Evolutionary conservation across 2,888 invertebrate species (phyloP).

Genomic region (Rhingia rostrata): DNA sequence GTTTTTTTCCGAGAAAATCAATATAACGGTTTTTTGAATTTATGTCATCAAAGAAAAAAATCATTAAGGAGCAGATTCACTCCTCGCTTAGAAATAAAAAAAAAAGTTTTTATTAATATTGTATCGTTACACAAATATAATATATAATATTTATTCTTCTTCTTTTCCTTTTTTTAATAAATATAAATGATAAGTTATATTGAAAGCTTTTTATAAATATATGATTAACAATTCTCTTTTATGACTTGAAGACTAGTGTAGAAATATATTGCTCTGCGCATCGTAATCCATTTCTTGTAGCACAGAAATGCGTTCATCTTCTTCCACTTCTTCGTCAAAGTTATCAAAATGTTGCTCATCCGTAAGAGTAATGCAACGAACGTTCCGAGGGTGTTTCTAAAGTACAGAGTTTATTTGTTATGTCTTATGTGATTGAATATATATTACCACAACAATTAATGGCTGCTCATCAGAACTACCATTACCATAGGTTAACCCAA

Average conservation of each 20-base stretch:
- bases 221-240: slow-evolving; percentile 20
- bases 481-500: neutral
- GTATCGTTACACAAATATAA: too few species aligned
- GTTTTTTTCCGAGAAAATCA: too few species aligned
- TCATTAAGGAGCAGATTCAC: too few species aligned
- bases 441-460: slow-evolving; percentile 48
- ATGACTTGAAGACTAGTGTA: slow-evolving; percentile 54
- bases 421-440: neutral
- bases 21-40: too few species aligned
- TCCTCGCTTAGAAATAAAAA: too few species aligned
- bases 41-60: too few species aligned
- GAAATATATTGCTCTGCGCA: slow-evolving; percentile 16
- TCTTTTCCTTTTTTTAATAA: neutral
- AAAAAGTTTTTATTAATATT: too few species aligned
- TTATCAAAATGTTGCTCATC: slow-evolving; percentile 45
- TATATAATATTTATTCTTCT: neutral
- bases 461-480: slow-evolving; percentile 27
- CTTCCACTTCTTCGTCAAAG: slow-evolving; percentile 5
- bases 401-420: neutral
- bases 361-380: slow-evolving; percentile 43
- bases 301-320: neutral
- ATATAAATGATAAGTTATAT: neutral
- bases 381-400: slow-evolving; percentile 56
- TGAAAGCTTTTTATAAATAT: slow-evolving; percentile 15
- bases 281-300: slow-evolving; percentile 10